Base-by-base conservation (phyloP, 2,797 vertebrate genomes). In the Eleutherodactylus coqui region DNA sequence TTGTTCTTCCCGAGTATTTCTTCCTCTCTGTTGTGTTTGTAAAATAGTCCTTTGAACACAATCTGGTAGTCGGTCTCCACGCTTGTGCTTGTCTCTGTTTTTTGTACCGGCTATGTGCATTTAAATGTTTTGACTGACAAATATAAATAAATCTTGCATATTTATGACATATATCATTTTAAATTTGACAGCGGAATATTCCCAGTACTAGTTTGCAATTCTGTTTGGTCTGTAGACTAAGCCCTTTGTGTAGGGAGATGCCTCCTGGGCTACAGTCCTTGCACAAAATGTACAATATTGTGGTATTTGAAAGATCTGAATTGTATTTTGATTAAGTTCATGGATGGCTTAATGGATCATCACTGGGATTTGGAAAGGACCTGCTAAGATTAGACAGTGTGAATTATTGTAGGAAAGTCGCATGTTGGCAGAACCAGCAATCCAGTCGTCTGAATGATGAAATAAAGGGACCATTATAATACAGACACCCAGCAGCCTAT, bases 91-190 rank as follows among this genome's bases (percentile, higher is more conserved):
- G 67, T 75, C 76, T 87, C 82, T 87, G 77, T 70, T 75, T 75
- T 75, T 64, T 85, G 77, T 75, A 58, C 67, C 64, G 47, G 17
- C 77, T 53, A 58, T 80, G 55, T 87, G 82, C 82, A 87, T 87
- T 81, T 81, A 84, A 87, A 87, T 84, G 82, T 76, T 87, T 76
- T 81, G 86, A 81, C 86, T 84, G 82, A 76, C 86, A 87, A 85
- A 87, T 87, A 84, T 87, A 87, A 87, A 87, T 87, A 87, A 87
- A 84, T 85, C 77, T 81, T 87, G 86, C 86, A 87, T 87, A 87
- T 87, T 87, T 87, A 87, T 87, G 82, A 85, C 86, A 87, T 87
- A 87, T 85, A 87, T 87, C 86, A 87, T 84, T 87, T 87, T 87
- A 87, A 87, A 87, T 85, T 87, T 85, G 86, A 87, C 86, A 87